These are phyloP conservation scores for Electrona antarctica DNA, from an alignment of 2,113 vertebrate species.

Conservation along the genomic window DNA sequence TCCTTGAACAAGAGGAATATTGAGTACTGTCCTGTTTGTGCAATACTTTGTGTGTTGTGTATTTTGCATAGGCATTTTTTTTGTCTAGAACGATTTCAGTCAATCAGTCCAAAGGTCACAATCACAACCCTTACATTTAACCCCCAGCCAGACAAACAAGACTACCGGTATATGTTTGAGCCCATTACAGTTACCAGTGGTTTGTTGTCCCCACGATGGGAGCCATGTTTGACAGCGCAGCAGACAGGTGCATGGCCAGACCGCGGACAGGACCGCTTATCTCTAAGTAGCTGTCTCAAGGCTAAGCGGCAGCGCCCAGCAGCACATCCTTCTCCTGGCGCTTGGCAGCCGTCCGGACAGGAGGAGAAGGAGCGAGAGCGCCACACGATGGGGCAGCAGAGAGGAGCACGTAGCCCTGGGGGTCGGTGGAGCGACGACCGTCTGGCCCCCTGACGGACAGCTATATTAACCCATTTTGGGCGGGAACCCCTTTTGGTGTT, in stretches of 20 bases:
- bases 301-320: constrained; percentile 63
- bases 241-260: constrained; percentile 59
- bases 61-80: too few relatives aligned
- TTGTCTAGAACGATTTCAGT: too few relatives aligned
- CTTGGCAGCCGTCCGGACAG: constrained; percentile 47
- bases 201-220: constrained; percentile 41
- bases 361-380: constrained; percentile 46
- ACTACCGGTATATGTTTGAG: not conserved
- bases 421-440: not conserved
- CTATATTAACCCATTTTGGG: too few relatives aligned
- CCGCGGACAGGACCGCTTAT: constrained; percentile 64
- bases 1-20: too few relatives aligned
- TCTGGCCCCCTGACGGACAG: constrained; percentile 62
- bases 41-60: too few relatives aligned
- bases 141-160: not conserved
- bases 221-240: constrained; percentile 59
- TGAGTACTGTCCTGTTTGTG: too few relatives aligned
- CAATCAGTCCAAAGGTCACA: too few relatives aligned
- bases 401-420: constrained; percentile 27
- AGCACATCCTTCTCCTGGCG: constrained; percentile 65
- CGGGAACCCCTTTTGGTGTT: too few relatives aligned
- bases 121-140: not conserved
- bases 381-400: constrained; percentile 62
- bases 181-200: constrained; percentile 63
- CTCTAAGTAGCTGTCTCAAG: constrained; percentile 64